These are phyloP conservation scores for Chrysotoxum bicinctum DNA, from an alignment of 2,888 invertebrate genomes.

Conservation along the genomic window DNA sequence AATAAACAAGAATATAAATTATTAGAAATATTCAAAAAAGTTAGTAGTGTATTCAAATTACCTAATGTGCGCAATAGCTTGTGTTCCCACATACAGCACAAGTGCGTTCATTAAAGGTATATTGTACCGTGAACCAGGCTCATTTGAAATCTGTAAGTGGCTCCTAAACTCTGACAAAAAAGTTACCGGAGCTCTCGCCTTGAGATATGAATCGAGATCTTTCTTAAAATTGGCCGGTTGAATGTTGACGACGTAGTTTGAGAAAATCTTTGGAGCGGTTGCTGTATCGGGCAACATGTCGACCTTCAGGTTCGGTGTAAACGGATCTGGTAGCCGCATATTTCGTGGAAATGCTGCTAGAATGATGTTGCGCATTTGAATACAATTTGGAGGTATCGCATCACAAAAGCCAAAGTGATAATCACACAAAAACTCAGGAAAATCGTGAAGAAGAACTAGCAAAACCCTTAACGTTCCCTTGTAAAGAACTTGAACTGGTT, in stretches of 20 bases:
- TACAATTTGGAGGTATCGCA: conserved; percentile 99
- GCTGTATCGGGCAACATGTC: conserved; percentile 95
- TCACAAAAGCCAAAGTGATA: conserved; percentile 99
- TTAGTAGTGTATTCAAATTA: conserved; percentile 66
- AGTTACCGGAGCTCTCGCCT: conserved; percentile 96
- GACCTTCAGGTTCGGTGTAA: conserved; percentile 97
- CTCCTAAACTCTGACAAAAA: conserved; percentile 96
- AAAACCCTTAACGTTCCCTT: conserved; percentile 97
- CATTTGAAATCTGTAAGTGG: conserved; percentile 93
- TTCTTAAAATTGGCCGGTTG: conserved; percentile 95
- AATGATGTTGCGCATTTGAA: conserved; percentile 98
- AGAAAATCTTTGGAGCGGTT: conserved; percentile 93
- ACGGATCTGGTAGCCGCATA: conserved; percentile 99
- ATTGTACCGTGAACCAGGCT: conserved; percentile 96
- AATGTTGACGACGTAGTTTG: conserved; percentile 93
- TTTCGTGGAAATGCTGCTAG: conserved; percentile 98
- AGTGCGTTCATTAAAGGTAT: conserved; percentile 98
- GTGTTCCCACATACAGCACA: conserved; percentile 98
- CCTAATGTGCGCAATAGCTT: conserved; percentile 94
- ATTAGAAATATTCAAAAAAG: not conserved
- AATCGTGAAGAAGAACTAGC: conserved; percentile 97
- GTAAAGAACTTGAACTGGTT: conserved; percentile 96
- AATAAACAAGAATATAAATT: conserved; percentile 12
- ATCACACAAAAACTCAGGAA: conserved; percentile 99
- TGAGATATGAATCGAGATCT: conserved; percentile 97